Percentiles rank a stretch among this genome's conserved stretches.
Evolutionary conservation across 2,888 invertebrate species (phyloP).

Genomic region (Calliphora vomitoria): DNA sequence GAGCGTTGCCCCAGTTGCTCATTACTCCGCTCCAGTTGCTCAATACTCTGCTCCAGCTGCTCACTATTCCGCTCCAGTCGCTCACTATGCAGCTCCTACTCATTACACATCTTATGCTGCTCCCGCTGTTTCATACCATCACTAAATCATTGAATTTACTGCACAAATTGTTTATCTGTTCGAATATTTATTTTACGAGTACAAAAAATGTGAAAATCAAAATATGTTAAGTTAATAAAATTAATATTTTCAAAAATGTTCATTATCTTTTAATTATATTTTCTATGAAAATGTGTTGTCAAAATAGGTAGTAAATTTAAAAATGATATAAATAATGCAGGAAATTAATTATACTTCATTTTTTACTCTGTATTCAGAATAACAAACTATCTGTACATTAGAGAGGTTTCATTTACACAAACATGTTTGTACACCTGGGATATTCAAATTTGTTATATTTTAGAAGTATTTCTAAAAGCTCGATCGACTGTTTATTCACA

Average conservation of each 20-base stretch:
- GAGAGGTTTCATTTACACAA: too few species aligned
- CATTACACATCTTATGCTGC: constrained; percentile 61
- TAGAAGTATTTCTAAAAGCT: too few species aligned
- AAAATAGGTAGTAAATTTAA: too few species aligned
- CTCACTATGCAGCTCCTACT: constrained; percentile 64
- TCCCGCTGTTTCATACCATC: constrained; percentile 77
- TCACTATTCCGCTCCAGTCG: constrained; percentile 64
- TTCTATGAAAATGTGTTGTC: too few species aligned
- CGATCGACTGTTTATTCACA: too few species aligned
- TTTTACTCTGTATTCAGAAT: too few species aligned
- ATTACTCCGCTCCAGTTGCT: constrained; percentile 66
- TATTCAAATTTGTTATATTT: too few species aligned
- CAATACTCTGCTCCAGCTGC: constrained; percentile 61
- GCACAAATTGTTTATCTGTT: constrained; percentile 16
- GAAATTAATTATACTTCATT: too few species aligned
- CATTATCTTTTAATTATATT: too few species aligned
- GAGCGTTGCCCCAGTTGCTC: constrained; percentile 68
- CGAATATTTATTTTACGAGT: constrained; percentile 57
- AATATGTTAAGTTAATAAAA: constrained; percentile 30
- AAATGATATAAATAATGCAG: too few species aligned
- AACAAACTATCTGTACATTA: too few species aligned
- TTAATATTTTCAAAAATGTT: background rate
- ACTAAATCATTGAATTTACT: constrained; percentile 71
- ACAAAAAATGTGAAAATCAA: background rate
- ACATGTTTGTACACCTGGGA: too few species aligned